A percentile compares a stretch with the other conserved stretches of the same genome.
Evolutionary conservation across 2,888 invertebrate genomes (phyloP).

Genomic region (Junonia oenone): DNA sequence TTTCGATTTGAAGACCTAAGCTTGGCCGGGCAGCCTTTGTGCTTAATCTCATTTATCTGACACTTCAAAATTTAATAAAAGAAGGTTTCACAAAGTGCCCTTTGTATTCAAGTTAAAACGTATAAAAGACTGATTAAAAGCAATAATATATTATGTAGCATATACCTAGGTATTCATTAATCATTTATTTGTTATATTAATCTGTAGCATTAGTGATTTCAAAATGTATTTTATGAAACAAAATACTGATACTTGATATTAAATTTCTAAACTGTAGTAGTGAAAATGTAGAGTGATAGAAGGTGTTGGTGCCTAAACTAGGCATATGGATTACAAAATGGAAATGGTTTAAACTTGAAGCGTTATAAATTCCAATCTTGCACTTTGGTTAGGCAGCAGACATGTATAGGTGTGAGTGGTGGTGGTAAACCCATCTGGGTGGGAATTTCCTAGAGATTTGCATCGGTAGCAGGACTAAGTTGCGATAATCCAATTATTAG

Average conservation of each 20-base stretch:
- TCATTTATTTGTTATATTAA: too few relatives aligned
- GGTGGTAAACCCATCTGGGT: too few relatives aligned
- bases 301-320: too few relatives aligned
- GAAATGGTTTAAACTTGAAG: slow-evolving; percentile 5
- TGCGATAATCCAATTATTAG: slow-evolving; percentile 66
- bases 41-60: slow-evolving; percentile 8
- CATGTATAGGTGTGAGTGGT: too few relatives aligned
- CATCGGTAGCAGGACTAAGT: slow-evolving; percentile 62
- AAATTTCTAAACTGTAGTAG: too few relatives aligned
- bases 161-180: too few relatives aligned
- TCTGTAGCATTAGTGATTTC: too few relatives aligned
- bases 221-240: too few relatives aligned
- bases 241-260: too few relatives aligned
- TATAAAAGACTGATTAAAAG: neutral
- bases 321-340: neutral
- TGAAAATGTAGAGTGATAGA: too few relatives aligned
- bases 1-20: slow-evolving; percentile 13
- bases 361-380: slow-evolving; percentile 66
- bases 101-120: neutral
- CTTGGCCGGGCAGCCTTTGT: slow-evolving; percentile 8
- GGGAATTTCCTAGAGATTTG: slow-evolving; percentile 57
- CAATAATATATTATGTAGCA: too few relatives aligned
- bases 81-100: neutral
- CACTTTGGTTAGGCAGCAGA: slow-evolving; percentile 49
- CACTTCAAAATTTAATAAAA: slow-evolving; percentile 4